These are phyloP conservation scores for Mizuhopecten yessoensis DNA, from an alignment of 1,140 invertebrate genomes.

Conservation along the genomic window DNA sequence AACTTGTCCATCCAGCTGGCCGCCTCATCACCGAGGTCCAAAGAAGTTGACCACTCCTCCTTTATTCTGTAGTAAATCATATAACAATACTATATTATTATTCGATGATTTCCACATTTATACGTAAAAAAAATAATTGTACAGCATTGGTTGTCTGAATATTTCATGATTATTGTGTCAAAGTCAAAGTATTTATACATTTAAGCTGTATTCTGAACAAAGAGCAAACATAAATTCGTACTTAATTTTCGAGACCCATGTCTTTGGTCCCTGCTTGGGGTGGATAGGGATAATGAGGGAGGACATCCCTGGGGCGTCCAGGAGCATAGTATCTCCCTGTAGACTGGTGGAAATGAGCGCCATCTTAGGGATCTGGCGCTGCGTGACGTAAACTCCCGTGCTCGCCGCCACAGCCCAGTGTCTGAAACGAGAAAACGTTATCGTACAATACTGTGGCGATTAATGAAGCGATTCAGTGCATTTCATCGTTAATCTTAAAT, in stretches of 20 bases:
- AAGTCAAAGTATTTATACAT: no score
- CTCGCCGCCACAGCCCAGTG: constrained; percentile 67
- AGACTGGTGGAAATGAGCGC: constrained; percentile 67
- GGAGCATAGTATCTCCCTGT: constrained; percentile 63
- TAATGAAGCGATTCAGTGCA: no score
- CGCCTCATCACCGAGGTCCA: constrained; percentile 53
- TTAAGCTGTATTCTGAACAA: no score
- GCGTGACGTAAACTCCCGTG: constrained; percentile 69
- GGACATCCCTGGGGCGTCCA: constrained; percentile 73
- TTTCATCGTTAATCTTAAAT: no score
- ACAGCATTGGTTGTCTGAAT: no score
- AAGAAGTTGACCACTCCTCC: not conserved
- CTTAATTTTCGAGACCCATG: constrained; percentile 14
- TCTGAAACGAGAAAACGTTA: constrained; percentile 54
- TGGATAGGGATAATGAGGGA: constrained; percentile 65
- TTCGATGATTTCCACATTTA: no score
- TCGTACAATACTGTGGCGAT: no score
- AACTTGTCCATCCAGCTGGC: constrained; percentile 48
- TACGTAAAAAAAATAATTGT: no score
- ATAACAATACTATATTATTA: no score
- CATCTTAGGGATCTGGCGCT: constrained; percentile 73
- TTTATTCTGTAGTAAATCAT: not conserved
- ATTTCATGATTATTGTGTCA: no score
- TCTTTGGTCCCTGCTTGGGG: constrained; percentile 46
- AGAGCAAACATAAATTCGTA: not conserved